Evolutionary conservation across 1,140 invertebrate species (phyloP).

Genomic region (Drosophila ercepeae): DNA sequence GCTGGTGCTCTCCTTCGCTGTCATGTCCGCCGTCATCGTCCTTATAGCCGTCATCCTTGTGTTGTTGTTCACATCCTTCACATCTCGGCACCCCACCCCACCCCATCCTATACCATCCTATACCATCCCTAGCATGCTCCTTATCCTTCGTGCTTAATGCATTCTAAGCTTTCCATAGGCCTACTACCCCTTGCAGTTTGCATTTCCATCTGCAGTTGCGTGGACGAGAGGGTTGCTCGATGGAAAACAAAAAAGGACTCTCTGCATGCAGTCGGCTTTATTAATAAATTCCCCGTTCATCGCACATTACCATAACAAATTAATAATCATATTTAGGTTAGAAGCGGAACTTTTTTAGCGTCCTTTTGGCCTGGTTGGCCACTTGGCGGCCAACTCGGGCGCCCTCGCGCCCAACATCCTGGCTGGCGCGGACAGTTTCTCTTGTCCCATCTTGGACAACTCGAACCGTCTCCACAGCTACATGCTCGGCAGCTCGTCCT

Average conservation of each 20-base stretch:
- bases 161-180: constrained; percentile 71
- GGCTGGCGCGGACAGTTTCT: not conserved
- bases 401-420: not conserved
- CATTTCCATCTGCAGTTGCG: constrained; percentile 31
- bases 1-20: constrained; percentile 32
- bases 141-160: constrained; percentile 56
- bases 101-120: not conserved
- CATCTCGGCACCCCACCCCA: constrained; percentile 3
- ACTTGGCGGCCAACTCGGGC: not conserved
- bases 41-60: constrained; percentile 38
- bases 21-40: constrained; percentile 65
- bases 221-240: constrained; percentile 21
- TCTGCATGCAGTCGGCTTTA: constrained; percentile 46
- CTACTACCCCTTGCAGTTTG: constrained; percentile 67
- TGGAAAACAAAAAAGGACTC: constrained; percentile 19
- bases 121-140: constrained; percentile 11
- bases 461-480: not conserved
- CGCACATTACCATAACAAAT: constrained; percentile 43
- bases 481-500: not conserved
- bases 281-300: constrained; percentile 34
- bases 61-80: constrained; percentile 39
- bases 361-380: not conserved
- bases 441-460: not conserved
- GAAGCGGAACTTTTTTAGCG: constrained; percentile 16
- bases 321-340: constrained; percentile 33